phyloP scores from a whole-genome alignment of 2,113 vertebrate genomes.

The Bufo bufo region DNA sequence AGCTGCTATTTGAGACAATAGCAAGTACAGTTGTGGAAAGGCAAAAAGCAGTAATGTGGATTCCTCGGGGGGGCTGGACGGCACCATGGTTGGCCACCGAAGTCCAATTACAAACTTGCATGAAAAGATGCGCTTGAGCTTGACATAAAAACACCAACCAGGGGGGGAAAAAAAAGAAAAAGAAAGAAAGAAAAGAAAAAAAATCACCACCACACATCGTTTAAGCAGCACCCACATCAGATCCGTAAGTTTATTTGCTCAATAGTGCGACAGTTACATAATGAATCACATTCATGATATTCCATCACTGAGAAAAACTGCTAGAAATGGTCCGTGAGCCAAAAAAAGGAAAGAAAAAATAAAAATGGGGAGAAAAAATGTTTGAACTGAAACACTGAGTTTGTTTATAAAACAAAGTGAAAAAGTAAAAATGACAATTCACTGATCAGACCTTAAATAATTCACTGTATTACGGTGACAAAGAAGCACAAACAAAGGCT shows the following conservation, averaged over 20 bases:
- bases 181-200: neutral
- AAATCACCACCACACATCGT: conserved; percentile 37
- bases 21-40: too few species aligned
- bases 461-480: conserved; percentile 92
- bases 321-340: conserved; percentile 96
- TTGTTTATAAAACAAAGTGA: conserved; percentile 74
- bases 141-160: too few species aligned
- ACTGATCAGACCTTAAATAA: conserved; percentile 90
- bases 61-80: too few species aligned
- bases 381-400: conserved; percentile 82
- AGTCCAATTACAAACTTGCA: too few species aligned
- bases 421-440: conserved; percentile 77
- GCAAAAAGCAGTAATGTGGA: too few species aligned
- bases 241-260: conserved; percentile 95
- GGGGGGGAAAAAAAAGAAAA: too few species aligned
- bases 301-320: conserved; percentile 93
- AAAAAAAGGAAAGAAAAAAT: conserved; percentile 59
- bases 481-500: conserved; percentile 88
- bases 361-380: conserved; percentile 62
- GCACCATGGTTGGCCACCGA: too few species aligned
- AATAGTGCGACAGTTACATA: conserved; percentile 98
- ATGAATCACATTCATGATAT: conserved; percentile 99
- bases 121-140: too few species aligned
- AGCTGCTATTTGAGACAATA: too few species aligned
- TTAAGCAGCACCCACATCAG: conserved; percentile 73